Evolutionary conservation across 2,888 invertebrate genomes (phyloP), one percentile per base, ranked within the genome.

Genomic region (Plagiodera versicolora): DNA sequence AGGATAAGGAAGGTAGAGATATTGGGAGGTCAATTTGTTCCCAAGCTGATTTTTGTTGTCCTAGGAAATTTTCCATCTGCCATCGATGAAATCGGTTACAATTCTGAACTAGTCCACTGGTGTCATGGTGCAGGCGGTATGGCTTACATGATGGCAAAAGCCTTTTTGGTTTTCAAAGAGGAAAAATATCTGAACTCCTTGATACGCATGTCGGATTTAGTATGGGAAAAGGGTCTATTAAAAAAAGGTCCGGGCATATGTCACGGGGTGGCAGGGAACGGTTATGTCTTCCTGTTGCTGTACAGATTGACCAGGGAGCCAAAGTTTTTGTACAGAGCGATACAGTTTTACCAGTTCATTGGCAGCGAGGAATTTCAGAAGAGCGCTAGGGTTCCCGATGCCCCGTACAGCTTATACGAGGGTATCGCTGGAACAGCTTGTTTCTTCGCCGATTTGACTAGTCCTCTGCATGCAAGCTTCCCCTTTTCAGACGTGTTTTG

Each of bases 241-340:
- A 86, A 85, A 66, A 95, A 95, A 79, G 95, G 95, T 0, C 94
- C 94, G 8, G 93, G 94, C 0, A 87, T 95, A 62, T 95, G 95
- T 75, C 95, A 96, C 74, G 95, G 95, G 0, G 84, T 94, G 0
- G 89, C 90, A 17, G 94, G 94, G 30, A 92, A 87, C 78, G 93
- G 88, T 11, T 93, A 93, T 78, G 90, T 88, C 0, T 92, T 93
- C 71, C 79, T 94, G 47, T 79, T 94, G 48, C 79, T 93, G 0
- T 88, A 91, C 74, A 68, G 92, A 65, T 79, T 94, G 55, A 92
- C 93, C 10, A 83, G 85, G 8, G 87, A 93, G 65, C 76, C 81
- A 5, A 87, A 87, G 75, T 86, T 92, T 78, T 80, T 92, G n/a
- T 83, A 90, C 71, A 83, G 89, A 70, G 94, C 94, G 0, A 81